phyloP scores from a whole-genome alignment of 1,140 invertebrate species.

The Drosophila aff. region DNA sequence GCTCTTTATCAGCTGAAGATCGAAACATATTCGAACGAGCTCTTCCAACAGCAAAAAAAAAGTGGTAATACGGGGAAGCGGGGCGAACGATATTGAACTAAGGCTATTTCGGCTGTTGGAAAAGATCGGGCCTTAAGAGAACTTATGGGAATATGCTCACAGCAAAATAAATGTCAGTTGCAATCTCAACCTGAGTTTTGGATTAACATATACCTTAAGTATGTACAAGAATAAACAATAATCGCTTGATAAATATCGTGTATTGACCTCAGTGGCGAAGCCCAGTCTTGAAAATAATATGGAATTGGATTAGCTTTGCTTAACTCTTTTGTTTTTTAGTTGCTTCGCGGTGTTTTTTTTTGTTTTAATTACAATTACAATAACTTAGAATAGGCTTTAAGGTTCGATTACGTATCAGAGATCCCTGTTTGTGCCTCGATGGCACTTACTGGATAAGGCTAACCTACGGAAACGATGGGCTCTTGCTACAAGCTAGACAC shows the following conservation, averaged over 20 bases:
- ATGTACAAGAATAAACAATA: slow-evolving; percentile 30
- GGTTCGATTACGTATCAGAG: slow-evolving; percentile 67
- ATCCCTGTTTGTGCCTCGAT: slow-evolving; percentile 58
- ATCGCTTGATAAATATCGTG: slow-evolving; percentile 37
- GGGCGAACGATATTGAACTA: slow-evolving; percentile 11
- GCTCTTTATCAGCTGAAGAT: slow-evolving; percentile 56
- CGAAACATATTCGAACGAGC: slow-evolving; percentile 45
- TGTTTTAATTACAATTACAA: slow-evolving; percentile 10
- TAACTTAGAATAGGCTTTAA: slow-evolving; percentile 38
- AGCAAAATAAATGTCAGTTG: slow-evolving; percentile 72
- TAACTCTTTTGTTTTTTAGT: slow-evolving; percentile 11
- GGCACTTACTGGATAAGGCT: slow-evolving; percentile 71
- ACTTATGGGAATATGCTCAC: slow-evolving; percentile 66
- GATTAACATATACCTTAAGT: slow-evolving; percentile 32
- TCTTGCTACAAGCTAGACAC: slow-evolving; percentile 27
- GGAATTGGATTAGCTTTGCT: slow-evolving; percentile 43
- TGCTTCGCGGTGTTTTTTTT: slow-evolving; percentile 2
- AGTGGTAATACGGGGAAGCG: slow-evolving; percentile 5
- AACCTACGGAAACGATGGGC: slow-evolving; percentile 63
- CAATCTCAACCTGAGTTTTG: slow-evolving; percentile 78
- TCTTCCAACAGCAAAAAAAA: slow-evolving; percentile 31
- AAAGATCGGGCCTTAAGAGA: slow-evolving; percentile 24
- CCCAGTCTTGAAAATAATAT: slow-evolving; percentile 69
- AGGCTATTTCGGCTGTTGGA: slow-evolving; percentile 17
- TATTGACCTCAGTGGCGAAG: slow-evolving; percentile 42